Conservation (phyloP, 1,140 invertebrate genomes). For the Zaprionus nigranus region DNA sequence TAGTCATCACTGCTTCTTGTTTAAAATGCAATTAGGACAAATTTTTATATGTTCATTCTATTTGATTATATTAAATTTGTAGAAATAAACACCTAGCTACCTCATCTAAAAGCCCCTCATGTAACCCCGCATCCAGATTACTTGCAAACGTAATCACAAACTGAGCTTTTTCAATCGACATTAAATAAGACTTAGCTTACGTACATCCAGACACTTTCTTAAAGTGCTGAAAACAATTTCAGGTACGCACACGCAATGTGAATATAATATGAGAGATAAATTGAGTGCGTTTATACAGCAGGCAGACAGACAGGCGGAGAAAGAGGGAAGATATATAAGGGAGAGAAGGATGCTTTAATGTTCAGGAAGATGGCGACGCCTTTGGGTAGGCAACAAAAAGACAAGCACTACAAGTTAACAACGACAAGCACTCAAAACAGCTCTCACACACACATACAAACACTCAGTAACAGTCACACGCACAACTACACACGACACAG, state of each 20-base stretch:
- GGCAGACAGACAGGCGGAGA: constrained; percentile 15
- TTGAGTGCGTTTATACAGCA: constrained; percentile 54
- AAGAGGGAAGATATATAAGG: background rate
- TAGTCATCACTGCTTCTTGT: background rate
- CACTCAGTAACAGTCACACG: background rate
- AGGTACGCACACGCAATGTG: constrained; percentile 62
- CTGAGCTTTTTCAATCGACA: constrained; percentile 25
- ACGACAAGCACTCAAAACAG: constrained; percentile 48
- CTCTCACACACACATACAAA: constrained; percentile 15
- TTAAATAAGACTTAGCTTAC: constrained; percentile 41
- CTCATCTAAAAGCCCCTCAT: background rate
- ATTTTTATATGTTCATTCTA: background rate
- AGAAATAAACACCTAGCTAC: background rate
- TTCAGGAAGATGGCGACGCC: constrained; percentile 25
- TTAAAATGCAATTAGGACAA: background rate
- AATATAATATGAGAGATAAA: constrained; percentile 71
- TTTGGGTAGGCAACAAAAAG: constrained; percentile 64
- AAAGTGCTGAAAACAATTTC: constrained; percentile 61
- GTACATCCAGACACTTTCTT: constrained; percentile 24
- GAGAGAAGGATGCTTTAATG: background rate
- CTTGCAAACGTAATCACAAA: background rate
- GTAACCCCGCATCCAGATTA: background rate
- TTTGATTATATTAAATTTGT: background rate
- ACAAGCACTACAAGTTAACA: constrained; percentile 59
- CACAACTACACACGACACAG: constrained; percentile 15